phyloP scores from a whole-genome alignment of 1,140 invertebrate species.

The Dryas iulia region DNA sequence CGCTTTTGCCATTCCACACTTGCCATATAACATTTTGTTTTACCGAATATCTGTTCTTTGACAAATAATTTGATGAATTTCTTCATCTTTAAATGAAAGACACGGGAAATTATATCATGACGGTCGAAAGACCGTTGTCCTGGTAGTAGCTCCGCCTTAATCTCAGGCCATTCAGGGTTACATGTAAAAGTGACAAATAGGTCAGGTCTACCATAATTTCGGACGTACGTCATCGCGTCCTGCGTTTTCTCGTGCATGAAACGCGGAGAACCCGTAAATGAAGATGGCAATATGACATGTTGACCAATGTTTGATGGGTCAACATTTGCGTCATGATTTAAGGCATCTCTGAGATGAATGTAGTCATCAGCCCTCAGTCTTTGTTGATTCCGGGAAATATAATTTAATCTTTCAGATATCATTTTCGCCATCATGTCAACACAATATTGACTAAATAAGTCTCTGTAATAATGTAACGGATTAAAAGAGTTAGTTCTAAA shows the following conservation, averaged over 20 bases:
- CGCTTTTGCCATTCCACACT: conserved; percentile 65
- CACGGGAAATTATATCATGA: conserved; percentile 70
- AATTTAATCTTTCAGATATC: conserved; percentile 39
- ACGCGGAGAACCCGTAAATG: background rate
- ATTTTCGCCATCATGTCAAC: conserved; percentile 16
- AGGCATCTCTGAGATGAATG: no score
- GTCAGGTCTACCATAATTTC: background rate
- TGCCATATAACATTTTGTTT: conserved; percentile 21
- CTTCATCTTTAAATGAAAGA: conserved; percentile 74
- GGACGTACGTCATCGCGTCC: no score
- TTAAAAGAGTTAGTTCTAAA: conserved; percentile 39
- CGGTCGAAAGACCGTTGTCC: conserved; percentile 43
- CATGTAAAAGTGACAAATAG: no score
- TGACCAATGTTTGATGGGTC: conserved; percentile 34
- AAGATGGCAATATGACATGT: conserved; percentile 17
- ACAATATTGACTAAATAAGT: conserved; percentile 35
- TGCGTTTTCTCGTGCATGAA: conserved; percentile 5
- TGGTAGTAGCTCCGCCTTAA: background rate
- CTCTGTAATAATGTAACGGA: conserved; percentile 38
- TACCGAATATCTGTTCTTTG: conserved; percentile 32
- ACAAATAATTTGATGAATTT: conserved; percentile 46
- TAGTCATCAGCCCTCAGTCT: no score
- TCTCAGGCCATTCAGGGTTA: no score
- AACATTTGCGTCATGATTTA: no score
- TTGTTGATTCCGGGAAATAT: conserved; percentile 27